Evolutionary conservation across 2,888 invertebrate genomes (phyloP).

Genomic region (Ceramica pisi): DNA sequence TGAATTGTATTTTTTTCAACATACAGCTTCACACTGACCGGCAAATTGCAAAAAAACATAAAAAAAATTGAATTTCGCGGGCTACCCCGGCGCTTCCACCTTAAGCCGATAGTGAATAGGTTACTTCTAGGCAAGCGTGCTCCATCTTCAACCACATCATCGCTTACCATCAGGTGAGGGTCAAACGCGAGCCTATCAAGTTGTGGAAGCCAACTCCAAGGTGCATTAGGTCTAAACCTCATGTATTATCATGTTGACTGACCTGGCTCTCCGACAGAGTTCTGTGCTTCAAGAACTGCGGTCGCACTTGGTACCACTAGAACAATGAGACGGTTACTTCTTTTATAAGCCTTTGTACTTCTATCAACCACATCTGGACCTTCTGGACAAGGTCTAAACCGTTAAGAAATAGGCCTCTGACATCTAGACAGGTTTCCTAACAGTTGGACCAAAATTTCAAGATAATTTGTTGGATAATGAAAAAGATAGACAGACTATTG

Average conservation of each 20-base stretch:
- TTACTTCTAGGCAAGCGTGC: conserved; percentile 10
- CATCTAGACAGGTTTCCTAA: background rate
- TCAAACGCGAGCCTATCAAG: background rate
- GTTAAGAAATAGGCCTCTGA: background rate
- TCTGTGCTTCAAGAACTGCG: conserved; percentile 51
- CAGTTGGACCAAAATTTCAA: too few relatives aligned
- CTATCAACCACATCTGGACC: background rate
- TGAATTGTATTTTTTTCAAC: too few relatives aligned
- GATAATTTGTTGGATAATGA: too few relatives aligned
- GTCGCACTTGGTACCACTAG: conserved; percentile 59
- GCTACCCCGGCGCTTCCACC: too few relatives aligned
- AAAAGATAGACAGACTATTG: too few relatives aligned
- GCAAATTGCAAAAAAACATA: too few relatives aligned
- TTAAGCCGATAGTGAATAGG: too few relatives aligned
- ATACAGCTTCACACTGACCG: too few relatives aligned
- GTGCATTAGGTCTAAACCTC: conserved; percentile 28
- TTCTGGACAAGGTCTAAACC: background rate
- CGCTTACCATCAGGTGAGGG: background rate
- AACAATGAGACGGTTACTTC: conserved; percentile 53
- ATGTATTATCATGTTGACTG: conserved; percentile 26
- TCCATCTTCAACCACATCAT: background rate
- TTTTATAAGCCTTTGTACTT: conserved; percentile 36
- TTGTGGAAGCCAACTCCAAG: conserved; percentile 31
- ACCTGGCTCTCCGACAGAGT: conserved; percentile 52
- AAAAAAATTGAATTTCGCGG: too few relatives aligned